phyloP scores from a whole-genome alignment of 1,140 invertebrate species.

The Maconellicoccus hirsutus region DNA sequence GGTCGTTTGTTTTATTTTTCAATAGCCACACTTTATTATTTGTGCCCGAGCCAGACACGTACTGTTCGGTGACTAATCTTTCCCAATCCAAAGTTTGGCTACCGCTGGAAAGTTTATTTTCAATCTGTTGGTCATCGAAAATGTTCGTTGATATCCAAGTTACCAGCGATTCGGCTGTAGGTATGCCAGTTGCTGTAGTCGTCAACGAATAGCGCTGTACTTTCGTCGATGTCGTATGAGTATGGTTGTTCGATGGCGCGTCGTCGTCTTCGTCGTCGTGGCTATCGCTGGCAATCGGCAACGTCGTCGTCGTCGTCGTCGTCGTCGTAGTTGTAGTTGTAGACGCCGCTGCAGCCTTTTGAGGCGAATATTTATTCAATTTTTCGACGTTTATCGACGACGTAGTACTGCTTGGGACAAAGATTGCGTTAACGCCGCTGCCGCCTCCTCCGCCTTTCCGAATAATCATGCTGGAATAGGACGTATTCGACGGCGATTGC shows the following conservation, averaged over 20 bases:
- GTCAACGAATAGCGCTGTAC: no score
- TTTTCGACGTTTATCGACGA: no score
- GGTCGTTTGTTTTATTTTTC: background rate
- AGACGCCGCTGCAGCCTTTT: no score
- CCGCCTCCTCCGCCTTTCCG: no score
- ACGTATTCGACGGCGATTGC: no score
- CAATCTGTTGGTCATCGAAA: background rate
- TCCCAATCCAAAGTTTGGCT: background rate
- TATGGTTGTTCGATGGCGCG: background rate
- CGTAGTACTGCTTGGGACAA: no score
- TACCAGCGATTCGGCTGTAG: background rate
- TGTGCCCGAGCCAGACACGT: background rate
- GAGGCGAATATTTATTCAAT: no score
- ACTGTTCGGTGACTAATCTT: constrained; percentile 3
- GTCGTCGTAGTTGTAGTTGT: background rate
- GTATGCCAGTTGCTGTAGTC: background rate
- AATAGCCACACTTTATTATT: background rate
- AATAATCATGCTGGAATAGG: no score
- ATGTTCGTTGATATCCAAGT: background rate
- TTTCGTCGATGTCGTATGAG: no score
- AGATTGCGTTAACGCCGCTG: no score
- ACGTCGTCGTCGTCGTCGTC: background rate
- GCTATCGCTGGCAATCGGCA: background rate
- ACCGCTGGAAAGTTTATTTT: background rate
- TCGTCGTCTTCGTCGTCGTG: background rate